These are phyloP conservation scores for Orchesella flavescens DNA, from an alignment of 2,888 invertebrate genomes.

Conservation along the genomic window DNA sequence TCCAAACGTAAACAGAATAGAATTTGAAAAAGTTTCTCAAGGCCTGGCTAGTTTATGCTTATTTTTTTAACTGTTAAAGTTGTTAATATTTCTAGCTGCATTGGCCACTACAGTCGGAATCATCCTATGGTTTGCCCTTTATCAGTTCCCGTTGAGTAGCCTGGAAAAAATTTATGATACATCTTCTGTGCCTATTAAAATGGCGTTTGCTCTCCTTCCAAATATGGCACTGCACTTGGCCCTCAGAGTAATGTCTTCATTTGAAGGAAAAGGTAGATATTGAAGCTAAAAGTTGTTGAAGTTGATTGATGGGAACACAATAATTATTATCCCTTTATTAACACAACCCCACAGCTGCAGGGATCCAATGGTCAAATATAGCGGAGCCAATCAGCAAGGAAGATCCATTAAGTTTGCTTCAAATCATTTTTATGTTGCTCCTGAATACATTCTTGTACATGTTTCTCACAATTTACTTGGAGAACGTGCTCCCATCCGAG, in stretches of 20 bases:
- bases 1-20: constrained; percentile 74
- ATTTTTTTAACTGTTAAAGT: not conserved
- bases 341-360: constrained; percentile 74
- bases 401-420: constrained; percentile 73
- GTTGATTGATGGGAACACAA: too few species aligned
- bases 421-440: constrained; percentile 73
- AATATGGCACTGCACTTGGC: too few species aligned
- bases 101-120: too few species aligned
- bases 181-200: too few species aligned
- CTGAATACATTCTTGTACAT: constrained; percentile 75
- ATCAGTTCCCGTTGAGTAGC: too few species aligned
- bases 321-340: constrained; percentile 53
- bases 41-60: too few species aligned
- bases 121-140: too few species aligned
- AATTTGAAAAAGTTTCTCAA: not conserved
- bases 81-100: too few species aligned
- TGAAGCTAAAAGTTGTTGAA: too few species aligned
- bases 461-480: constrained; percentile 79
- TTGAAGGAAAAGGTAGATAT: not conserved
- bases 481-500: constrained; percentile 80
- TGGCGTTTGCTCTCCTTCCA: too few species aligned
- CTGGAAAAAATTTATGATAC: too few species aligned
- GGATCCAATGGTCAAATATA: constrained; percentile 74
- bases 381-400: constrained; percentile 72
- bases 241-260: too few species aligned